Evolutionary conservation across 2,113 vertebrate genomes (phyloP), one percentile per base, ranked within the genome.

Genomic region (Tursiops truncatus): DNA sequence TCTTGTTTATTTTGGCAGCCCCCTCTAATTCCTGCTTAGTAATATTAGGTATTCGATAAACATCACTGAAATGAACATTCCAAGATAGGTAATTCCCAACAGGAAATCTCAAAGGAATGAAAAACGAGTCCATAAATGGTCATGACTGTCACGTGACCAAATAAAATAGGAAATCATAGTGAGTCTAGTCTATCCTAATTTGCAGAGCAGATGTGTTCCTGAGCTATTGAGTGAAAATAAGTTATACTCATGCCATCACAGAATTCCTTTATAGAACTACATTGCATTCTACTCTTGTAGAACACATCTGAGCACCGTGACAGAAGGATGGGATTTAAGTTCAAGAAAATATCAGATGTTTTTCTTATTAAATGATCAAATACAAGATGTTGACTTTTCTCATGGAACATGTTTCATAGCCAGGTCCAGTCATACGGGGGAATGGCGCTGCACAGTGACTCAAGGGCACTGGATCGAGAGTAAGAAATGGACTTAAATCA

Each of bases 371-470:
- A 44, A 18, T 38, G 47, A 50, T 44, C 47, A 13, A 47, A 21
- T 3, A 58, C 6, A 20, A 38, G 8, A 13, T 20, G 53, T 7
- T 31, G 70, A 20, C 23, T 20, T 67, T 58, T 60, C 13, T 20
- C 70, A 36, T 0, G 2, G 4, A 47, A 36, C 8, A 17, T 7
- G 12, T 41, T 33, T 74, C 3, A 28, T 4, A 65, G 50, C 4
- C 4, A 26, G 12, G 56, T 1, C 14, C 28, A 21, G 28, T 44
- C 21, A 31, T 9, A n/a, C 15, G 2, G 41, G 9, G 33, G 17
- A 38, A 38, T 1, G 1, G 17, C 0, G 10, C 12, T 0, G 25
- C 7, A 4, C 1, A 26, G 2, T 41, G 41, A 41, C 18, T 13
- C 21, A 14, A 15, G 11, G 10, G 36, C 67, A 25, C 5, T 36